Evolutionary conservation across 64 coral and sea anemone genomes (phyloP).

Genomic region (Montipora cactus): DNA sequence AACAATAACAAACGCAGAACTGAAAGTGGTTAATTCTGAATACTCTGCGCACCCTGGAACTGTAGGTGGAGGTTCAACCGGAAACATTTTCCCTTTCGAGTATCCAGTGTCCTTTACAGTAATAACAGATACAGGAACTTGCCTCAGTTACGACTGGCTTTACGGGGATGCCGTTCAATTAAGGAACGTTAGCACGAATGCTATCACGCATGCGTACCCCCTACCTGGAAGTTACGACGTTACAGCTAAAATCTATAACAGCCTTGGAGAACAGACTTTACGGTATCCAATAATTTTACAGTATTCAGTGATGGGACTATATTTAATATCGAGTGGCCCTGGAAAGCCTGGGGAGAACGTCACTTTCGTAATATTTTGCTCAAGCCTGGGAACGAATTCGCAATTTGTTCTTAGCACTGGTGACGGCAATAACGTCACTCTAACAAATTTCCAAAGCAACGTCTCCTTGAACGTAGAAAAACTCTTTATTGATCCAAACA

Average conservation of each 20-base stretch:
- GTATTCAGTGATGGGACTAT: slow-evolving; percentile 70
- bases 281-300: background rate
- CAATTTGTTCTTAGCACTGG: slow-evolving; percentile 68
- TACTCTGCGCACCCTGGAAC: slow-evolving; percentile 15
- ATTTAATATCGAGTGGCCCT: slow-evolving; percentile 50
- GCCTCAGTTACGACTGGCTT: slow-evolving; percentile 65
- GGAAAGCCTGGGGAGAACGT: slow-evolving; percentile 47
- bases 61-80: background rate
- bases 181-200: background rate
- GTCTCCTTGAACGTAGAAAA: background rate
- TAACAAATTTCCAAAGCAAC: background rate
- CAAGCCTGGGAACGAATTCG: slow-evolving; percentile 65
- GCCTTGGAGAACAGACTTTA: background rate
- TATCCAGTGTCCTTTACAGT: slow-evolving; percentile 68
- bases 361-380: slow-evolving; percentile 81
- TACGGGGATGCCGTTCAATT: slow-evolving; percentile 45
- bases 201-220: slow-evolving; percentile 59
- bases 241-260: slow-evolving; percentile 47
- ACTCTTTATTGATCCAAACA: slow-evolving; percentile 25
- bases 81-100: slow-evolving; percentile 71
- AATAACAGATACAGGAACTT: slow-evolving; percentile 60
- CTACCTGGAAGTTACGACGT: slow-evolving; percentile 67
- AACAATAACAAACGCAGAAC: slow-evolving; percentile 29
- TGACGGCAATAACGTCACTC: slow-evolving; percentile 37
- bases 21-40: slow-evolving; percentile 47